phyloP scores from a whole-genome alignment of 2,888 invertebrate genomes.

The Drosophila peninsularis region DNA sequence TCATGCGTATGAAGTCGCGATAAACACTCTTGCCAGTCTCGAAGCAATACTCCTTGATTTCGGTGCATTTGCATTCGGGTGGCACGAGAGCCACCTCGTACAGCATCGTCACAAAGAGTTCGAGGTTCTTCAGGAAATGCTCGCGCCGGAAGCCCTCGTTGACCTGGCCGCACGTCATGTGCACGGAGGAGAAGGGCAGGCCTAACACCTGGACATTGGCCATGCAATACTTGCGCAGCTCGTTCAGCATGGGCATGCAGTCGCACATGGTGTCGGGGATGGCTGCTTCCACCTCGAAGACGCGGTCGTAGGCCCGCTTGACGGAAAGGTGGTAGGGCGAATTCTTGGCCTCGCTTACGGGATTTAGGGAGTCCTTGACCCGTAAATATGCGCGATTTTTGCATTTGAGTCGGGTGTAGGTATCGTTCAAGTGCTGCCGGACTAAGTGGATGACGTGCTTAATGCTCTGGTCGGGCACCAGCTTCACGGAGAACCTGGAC shows the following conservation, averaged over 20 bases:
- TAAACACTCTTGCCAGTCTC: slow-evolving; percentile 18
- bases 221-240: slow-evolving; percentile 38
- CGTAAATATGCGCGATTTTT: slow-evolving; percentile 16
- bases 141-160: slow-evolving; percentile 31
- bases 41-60: slow-evolving; percentile 34
- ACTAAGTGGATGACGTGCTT: slow-evolving; percentile 16
- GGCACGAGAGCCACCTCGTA: slow-evolving; percentile 44
- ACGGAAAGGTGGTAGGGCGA: slow-evolving; percentile 18
- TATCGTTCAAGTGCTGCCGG: slow-evolving; percentile 24
- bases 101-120: slow-evolving; percentile 30
- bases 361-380: slow-evolving; percentile 35
- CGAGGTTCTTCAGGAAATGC: slow-evolving; percentile 25
- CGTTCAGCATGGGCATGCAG: slow-evolving; percentile 39
- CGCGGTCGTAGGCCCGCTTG: slow-evolving; percentile 23
- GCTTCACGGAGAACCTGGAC: slow-evolving; percentile 45
- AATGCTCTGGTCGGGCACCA: slow-evolving; percentile 48
- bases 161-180: slow-evolving; percentile 8
- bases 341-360: slow-evolving; percentile 14
- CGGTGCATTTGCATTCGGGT: slow-evolving; percentile 46
- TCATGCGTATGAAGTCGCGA: slow-evolving; percentile 30
- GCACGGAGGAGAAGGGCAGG: slow-evolving; percentile 47
- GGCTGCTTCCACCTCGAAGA: slow-evolving; percentile 13
- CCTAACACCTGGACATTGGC: slow-evolving; percentile 27
- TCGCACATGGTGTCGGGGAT: slow-evolving; percentile 38
- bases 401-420: slow-evolving; percentile 32